A percentile compares a stretch with the other conserved stretches of the same genome.
Evolutionary conservation across 2,888 invertebrate species (phyloP).

Genomic region (Ceratothoa steindachneri): DNA sequence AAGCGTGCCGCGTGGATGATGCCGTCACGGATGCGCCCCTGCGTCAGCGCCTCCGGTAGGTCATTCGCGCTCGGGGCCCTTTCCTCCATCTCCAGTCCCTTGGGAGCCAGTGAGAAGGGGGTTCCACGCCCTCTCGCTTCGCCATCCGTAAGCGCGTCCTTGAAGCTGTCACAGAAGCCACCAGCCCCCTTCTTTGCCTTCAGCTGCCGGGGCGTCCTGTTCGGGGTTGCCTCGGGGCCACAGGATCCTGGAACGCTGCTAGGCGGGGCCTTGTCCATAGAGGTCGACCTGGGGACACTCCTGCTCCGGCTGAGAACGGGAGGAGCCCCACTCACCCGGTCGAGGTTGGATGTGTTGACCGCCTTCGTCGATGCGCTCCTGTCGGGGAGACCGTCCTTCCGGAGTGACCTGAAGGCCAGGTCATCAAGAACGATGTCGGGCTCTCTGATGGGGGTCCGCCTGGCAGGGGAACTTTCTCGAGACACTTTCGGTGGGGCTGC

Average conservation of each 20-base stretch:
- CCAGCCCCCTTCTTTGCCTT: conserved; percentile 36
- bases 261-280: conserved; percentile 65
- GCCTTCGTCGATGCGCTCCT: conserved; percentile 20
- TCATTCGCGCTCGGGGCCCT: conserved; percentile 36
- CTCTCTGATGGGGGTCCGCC: conserved; percentile 64
- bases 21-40: conserved; percentile 39
- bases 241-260: neutral
- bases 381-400: conserved; percentile 64
- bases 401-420: conserved; percentile 74
- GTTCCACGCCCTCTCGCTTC: conserved; percentile 16
- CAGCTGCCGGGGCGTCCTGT: conserved; percentile 35
- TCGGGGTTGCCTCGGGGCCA: neutral
- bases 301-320: conserved; percentile 65
- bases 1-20: conserved; percentile 38
- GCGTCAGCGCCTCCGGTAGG: conserved; percentile 50
- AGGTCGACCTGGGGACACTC: conserved; percentile 77
- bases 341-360: conserved; percentile 48
- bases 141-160: conserved; percentile 25
- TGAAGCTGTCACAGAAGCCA: conserved; percentile 19
- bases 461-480: conserved; percentile 55
- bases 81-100: conserved; percentile 48
- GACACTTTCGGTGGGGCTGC: neutral
- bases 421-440: conserved; percentile 84
- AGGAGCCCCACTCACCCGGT: conserved; percentile 35
- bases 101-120: conserved; percentile 25